Conservation (phyloP, 2,113 vertebrate species). For the Xenopus laevis region DNA sequence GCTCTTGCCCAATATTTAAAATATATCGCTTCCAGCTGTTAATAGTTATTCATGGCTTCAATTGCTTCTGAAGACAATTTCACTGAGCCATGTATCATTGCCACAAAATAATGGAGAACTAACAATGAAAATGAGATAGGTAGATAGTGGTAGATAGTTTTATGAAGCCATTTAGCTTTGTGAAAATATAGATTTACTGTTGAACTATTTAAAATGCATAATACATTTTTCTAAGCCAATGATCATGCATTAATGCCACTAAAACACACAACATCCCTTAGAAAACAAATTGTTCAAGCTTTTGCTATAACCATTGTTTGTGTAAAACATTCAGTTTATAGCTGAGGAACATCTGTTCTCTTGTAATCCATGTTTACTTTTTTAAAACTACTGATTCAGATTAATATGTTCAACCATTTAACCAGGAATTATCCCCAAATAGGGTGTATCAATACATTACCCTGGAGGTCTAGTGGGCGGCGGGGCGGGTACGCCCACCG, state of each 20-base stretch:
- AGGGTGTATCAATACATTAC: too few species aligned
- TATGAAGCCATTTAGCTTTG: neutral
- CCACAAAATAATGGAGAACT: constrained; percentile 12
- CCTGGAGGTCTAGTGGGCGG: too few species aligned
- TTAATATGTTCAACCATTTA: neutral
- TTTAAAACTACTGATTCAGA: neutral
- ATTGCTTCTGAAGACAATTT: neutral
- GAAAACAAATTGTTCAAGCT: constrained; percentile 13
- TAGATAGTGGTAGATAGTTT: neutral
- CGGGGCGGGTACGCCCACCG: too few species aligned
- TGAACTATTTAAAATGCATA: neutral
- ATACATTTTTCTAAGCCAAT: neutral
- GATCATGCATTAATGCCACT: constrained; percentile 8
- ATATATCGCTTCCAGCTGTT: too few species aligned
- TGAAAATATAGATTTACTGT: constrained; percentile 6
- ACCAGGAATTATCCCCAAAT: neutral
- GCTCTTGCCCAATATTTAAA: too few species aligned
- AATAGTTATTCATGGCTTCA: too few species aligned
- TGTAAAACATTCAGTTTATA: constrained; percentile 12
- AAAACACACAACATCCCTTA: neutral
- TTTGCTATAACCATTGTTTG: constrained; percentile 6
- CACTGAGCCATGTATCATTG: neutral
- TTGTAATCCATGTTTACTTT: neutral
- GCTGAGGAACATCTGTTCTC: constrained; percentile 1
- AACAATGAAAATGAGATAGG: neutral